Conservation (phyloP, 2,797 vertebrate genomes). For the Chelonia mydas region DNA sequence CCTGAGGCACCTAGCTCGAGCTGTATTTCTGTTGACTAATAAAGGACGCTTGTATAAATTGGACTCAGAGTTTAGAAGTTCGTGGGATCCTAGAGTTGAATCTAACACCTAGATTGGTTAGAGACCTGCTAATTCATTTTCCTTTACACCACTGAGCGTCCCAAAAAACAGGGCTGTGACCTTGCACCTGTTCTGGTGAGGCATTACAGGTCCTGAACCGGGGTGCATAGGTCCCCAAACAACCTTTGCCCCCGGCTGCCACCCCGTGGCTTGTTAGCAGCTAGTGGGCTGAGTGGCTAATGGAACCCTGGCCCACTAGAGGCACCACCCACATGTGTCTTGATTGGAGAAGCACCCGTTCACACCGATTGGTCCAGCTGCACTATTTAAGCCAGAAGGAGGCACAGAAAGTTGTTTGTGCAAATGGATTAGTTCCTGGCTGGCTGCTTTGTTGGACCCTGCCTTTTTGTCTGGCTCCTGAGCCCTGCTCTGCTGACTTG, state of each 20-base stretch:
- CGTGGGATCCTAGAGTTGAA: no score
- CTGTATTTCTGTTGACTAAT: no score
- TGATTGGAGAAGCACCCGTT: background rate
- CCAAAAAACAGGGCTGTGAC: background rate
- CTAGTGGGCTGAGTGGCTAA: background rate
- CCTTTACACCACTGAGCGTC: background rate
- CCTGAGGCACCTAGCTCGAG: no score
- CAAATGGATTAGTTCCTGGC: background rate
- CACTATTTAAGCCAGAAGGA: background rate
- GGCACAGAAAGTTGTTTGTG: background rate
- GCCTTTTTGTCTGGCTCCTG: background rate
- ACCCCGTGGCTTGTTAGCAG: background rate
- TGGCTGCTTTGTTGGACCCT: background rate
- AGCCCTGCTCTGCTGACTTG: background rate
- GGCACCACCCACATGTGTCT: no score
- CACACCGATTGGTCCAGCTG: background rate
- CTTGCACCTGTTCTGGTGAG: background rate
- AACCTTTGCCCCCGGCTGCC: background rate
- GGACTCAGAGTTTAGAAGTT: no score
- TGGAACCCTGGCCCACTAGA: background rate
- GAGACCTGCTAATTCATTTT: no score
- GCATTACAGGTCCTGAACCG: background rate
- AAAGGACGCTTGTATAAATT: no score
- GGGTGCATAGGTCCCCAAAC: background rate
- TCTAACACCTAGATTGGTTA: no score